These are phyloP conservation scores for Prietella phreatophila DNA, from an alignment of 2,113 vertebrate species.

Conservation along the genomic window DNA sequence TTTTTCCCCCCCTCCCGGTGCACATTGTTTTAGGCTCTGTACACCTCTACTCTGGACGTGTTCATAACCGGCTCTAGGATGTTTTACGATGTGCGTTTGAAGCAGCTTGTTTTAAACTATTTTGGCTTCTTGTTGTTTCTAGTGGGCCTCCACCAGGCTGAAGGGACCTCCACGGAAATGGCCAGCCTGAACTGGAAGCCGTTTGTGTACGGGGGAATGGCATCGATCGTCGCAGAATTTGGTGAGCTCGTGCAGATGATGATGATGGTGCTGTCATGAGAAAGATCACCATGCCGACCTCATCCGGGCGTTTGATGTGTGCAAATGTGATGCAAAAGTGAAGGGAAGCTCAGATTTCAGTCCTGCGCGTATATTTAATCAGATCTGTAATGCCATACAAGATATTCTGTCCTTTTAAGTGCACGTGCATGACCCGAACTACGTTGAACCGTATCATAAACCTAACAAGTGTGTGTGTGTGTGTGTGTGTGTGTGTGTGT, in stretches of 20 bases:
- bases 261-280: background rate
- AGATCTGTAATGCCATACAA: background rate
- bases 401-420: background rate
- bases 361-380: background rate
- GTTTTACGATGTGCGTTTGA: constrained; percentile 62
- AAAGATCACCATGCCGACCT: background rate
- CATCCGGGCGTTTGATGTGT: background rate
- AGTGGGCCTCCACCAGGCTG: constrained; percentile 77
- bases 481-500: too few species aligned
- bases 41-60: constrained; percentile 56
- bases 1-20: constrained; percentile 67
- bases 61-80: constrained; percentile 56
- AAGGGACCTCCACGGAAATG: constrained; percentile 80
- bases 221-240: constrained; percentile 94
- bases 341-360: background rate
- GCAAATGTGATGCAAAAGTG: background rate
- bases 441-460: too few species aligned
- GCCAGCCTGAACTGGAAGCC: constrained; percentile 91
- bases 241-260: constrained; percentile 70
- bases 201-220: constrained; percentile 93
- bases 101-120: constrained; percentile 68
- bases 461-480: background rate
- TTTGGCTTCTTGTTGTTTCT: constrained; percentile 67
- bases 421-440: background rate
- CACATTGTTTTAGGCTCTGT: constrained; percentile 63